Conservation (phyloP, 2,888 invertebrate genomes). For the Phyllotreta striolata region DNA sequence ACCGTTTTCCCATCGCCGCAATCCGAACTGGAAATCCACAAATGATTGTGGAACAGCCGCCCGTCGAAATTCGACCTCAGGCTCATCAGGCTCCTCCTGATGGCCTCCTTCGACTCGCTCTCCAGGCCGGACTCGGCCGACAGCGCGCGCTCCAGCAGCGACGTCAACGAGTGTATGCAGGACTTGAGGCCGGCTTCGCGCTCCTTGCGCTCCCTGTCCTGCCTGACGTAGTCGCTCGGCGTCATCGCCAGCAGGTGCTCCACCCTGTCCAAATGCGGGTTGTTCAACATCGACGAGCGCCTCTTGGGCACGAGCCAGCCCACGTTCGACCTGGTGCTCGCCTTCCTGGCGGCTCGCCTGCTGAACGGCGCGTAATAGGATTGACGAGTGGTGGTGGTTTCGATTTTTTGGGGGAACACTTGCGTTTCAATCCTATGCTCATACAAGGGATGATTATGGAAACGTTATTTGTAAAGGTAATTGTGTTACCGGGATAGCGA, state of each 20-base stretch:
- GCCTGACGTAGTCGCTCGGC: slow-evolving; percentile 54
- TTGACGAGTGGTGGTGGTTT: slow-evolving; percentile 36
- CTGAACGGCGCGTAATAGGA: slow-evolving; percentile 33
- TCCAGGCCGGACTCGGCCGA: slow-evolving; percentile 37
- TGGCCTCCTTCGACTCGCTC: slow-evolving; percentile 47
- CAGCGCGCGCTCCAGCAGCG: slow-evolving; percentile 50
- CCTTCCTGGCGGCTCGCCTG: slow-evolving; percentile 35
- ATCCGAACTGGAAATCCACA: background rate
- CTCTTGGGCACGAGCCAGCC: slow-evolving; percentile 43
- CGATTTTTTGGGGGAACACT: slow-evolving; percentile 42
- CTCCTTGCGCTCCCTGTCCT: slow-evolving; percentile 52
- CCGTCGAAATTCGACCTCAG: slow-evolving; percentile 43
- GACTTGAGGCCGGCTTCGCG: slow-evolving; percentile 51
- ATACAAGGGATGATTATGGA: slow-evolving; percentile 41
- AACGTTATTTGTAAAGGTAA: too few relatives aligned
- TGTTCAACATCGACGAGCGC: slow-evolving; percentile 36
- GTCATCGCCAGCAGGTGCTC: slow-evolving; percentile 51
- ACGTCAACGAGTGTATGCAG: slow-evolving; percentile 54
- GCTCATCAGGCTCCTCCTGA: slow-evolving; percentile 46
- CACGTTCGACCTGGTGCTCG: slow-evolving; percentile 38
- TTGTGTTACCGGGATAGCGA: background rate
- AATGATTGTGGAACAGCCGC: slow-evolving; percentile 23
- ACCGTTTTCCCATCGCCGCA: background rate
- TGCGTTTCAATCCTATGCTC: slow-evolving; percentile 39
- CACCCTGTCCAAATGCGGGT: slow-evolving; percentile 43